A percentile compares a stretch with the other conserved stretches of the same genome.
Evolutionary conservation across 2,797 vertebrate genomes (phyloP).

Genomic region (Eremophila alpestris): DNA sequence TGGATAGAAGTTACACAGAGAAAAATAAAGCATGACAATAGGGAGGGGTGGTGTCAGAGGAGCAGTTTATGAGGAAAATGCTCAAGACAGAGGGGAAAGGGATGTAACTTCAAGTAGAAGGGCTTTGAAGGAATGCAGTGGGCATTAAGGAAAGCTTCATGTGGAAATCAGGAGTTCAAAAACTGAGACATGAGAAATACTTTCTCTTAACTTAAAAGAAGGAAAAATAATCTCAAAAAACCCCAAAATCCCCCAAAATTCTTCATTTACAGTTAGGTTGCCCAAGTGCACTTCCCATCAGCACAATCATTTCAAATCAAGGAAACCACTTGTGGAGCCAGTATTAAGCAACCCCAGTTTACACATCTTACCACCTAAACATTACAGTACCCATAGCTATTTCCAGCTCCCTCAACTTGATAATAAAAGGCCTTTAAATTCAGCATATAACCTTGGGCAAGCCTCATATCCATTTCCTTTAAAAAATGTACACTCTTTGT

Average conservation of each 20-base stretch:
- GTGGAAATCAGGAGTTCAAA: background rate
- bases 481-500: conserved; percentile 11
- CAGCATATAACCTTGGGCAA: background rate
- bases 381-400: conserved; percentile 13
- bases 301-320: conserved; percentile 8
- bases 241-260: background rate
- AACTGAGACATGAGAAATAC: background rate
- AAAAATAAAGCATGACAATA: background rate
- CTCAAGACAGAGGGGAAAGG: background rate
- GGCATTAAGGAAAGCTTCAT: accelerated
- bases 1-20: background rate
- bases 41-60: background rate
- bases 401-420: background rate
- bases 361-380: conserved; percentile 12
- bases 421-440: conserved; percentile 42
- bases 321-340: conserved; percentile 18
- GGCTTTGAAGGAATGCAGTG: background rate
- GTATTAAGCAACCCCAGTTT: conserved; percentile 34
- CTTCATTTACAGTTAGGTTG: conserved; percentile 25
- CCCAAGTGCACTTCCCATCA: conserved; percentile 42
- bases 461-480: background rate
- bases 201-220: background rate
- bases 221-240: conserved; percentile 20
- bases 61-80: background rate
- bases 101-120: background rate